Conservation (phyloP, 2,113 vertebrate genomes). For the Psophia crepitans region DNA sequence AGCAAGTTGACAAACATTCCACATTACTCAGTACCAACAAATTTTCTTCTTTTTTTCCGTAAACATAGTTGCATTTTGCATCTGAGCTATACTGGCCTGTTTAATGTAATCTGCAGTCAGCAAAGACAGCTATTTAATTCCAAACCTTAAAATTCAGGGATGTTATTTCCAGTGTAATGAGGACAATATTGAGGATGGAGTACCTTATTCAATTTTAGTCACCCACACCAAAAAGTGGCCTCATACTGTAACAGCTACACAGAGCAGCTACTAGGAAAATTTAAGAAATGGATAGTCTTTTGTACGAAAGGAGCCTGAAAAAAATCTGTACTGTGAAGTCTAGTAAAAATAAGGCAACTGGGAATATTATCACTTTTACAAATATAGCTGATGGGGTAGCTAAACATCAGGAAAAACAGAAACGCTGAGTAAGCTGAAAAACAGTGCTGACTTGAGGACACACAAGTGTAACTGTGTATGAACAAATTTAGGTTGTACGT, state of each 20-base stretch:
- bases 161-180: neutral
- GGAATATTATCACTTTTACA: neutral
- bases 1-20: neutral
- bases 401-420: neutral
- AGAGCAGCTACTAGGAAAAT: neutral
- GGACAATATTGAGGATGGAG: neutral
- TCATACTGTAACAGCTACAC: neutral
- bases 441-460: neutral
- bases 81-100: neutral
- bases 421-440: neutral
- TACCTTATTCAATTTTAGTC: neutral
- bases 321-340: neutral
- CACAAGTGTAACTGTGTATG: neutral
- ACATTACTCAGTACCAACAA: neutral
- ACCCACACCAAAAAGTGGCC: neutral
- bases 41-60: neutral
- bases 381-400: neutral
- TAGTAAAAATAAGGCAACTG: neutral
- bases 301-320: neutral
- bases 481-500: neutral
- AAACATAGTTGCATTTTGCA: neutral
- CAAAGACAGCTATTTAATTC: neutral
- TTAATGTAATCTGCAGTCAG: neutral
- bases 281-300: neutral
- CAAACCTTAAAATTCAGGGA: neutral